Conservation (phyloP, 2,113 vertebrate species). For the Stercorarius parasiticus region DNA sequence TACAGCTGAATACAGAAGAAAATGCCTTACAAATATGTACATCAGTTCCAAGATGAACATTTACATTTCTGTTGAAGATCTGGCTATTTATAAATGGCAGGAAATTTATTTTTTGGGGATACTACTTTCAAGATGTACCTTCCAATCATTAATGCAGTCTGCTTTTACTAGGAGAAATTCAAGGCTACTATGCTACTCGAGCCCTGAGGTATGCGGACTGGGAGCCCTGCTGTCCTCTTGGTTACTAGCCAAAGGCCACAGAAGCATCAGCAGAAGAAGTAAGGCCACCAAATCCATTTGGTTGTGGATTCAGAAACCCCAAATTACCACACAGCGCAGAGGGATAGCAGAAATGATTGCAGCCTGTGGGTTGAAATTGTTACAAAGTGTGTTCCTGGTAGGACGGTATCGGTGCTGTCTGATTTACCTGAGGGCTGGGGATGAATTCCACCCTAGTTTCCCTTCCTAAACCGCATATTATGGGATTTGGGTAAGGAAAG, state of each 20-base stretch:
- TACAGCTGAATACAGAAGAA: conserved; percentile 68
- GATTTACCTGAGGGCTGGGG: neutral
- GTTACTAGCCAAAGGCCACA: conserved; percentile 7
- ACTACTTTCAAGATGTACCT: conserved; percentile 20
- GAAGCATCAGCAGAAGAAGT: neutral
- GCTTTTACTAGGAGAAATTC: conserved; percentile 23
- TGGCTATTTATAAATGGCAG: conserved; percentile 63
- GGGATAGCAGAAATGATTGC: neutral
- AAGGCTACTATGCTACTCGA: conserved; percentile 6
- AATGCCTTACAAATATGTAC: conserved; percentile 76
- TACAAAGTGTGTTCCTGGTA: neutral
- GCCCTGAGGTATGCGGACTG: conserved; percentile 2
- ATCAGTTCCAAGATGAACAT: conserved; percentile 65
- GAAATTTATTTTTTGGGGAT: neutral
- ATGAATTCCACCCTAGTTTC: neutral
- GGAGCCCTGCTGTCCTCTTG: conserved; percentile 9
- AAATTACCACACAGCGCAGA: neutral
- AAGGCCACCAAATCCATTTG: conserved; percentile 21
- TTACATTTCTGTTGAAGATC: conserved; percentile 67
- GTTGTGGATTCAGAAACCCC: conserved; percentile 18
- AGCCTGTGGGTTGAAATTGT: neutral
- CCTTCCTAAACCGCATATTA: neutral
- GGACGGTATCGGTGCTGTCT: neutral
- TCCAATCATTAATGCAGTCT: conserved; percentile 27
- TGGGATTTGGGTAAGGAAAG: neutral